phyloP scores from a whole-genome alignment of 2,113 vertebrate genomes.

The Passer montanus region DNA sequence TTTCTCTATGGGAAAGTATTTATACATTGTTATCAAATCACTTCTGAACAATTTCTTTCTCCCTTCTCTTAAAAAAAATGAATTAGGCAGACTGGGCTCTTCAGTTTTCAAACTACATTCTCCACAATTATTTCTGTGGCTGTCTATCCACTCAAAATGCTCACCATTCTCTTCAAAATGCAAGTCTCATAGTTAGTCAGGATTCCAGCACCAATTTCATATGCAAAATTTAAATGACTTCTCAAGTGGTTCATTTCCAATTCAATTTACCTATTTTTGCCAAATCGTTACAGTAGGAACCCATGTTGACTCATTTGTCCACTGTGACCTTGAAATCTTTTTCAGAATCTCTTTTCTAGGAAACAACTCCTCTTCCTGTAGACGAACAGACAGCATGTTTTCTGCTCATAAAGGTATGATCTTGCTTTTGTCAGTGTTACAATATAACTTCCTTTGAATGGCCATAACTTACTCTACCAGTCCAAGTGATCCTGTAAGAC shows the following conservation, averaged over 20 bases:
- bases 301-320: not conserved
- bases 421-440: not conserved
- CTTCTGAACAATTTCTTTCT: not conserved
- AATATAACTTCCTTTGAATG: not conserved
- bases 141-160: not conserved
- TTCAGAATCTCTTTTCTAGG: not conserved
- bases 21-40: not conserved
- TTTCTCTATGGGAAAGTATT: not conserved
- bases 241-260: not conserved
- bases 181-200: not conserved
- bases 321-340: not conserved
- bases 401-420: not conserved
- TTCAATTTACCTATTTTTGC: not conserved
- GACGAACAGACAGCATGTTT: not conserved
- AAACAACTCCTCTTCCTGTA: not conserved
- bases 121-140: not conserved
- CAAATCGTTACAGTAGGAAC: not conserved
- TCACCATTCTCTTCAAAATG: not conserved
- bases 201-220: not conserved
- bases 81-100: not conserved
- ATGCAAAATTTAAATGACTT: not conserved
- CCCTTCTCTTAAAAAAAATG: not conserved
- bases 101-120: not conserved
- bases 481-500: not conserved
- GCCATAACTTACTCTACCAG: not conserved